Evolutionary conservation across 2,113 vertebrate genomes (phyloP).

Genomic region (Varanus salvator): DNA sequence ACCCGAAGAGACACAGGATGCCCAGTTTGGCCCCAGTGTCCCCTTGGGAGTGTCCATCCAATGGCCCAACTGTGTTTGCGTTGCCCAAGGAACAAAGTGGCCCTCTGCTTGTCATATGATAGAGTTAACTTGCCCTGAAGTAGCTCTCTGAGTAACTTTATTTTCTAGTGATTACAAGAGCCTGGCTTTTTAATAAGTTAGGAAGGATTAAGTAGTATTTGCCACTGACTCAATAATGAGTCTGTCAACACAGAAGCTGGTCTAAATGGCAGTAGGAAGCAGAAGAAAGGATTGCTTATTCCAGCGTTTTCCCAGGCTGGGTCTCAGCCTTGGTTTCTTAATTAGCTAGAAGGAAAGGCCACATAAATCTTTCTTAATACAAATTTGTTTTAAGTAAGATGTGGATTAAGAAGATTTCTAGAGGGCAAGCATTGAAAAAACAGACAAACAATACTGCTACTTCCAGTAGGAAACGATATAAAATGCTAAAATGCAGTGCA

Average conservation of each 20-base stretch:
- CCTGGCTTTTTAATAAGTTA: conserved; percentile 20
- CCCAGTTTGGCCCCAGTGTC: not conserved
- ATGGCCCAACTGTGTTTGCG: not conserved
- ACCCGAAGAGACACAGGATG: not conserved
- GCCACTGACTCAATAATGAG: conserved; percentile 2
- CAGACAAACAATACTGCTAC: not conserved
- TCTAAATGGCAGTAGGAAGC: not conserved
- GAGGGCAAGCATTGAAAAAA: not conserved
- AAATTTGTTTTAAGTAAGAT: conserved; percentile 25
- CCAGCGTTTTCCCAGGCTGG: not conserved
- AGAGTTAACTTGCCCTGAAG: not conserved
- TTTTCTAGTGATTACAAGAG: conserved; percentile 28
- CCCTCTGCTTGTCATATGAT: not conserved
- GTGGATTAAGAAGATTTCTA: not conserved
- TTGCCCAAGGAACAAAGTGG: not conserved
- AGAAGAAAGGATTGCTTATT: conserved; percentile 8
- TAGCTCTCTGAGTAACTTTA: conserved; percentile 10
- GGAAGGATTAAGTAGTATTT: conserved; percentile 27
- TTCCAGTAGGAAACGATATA: not conserved
- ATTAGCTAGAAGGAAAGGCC: not conserved
- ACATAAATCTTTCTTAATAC: conserved; percentile 12
- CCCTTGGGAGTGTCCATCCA: not conserved
- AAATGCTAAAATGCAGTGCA: not conserved
- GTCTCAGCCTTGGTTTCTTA: conserved; percentile 16
- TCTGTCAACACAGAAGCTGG: conserved; percentile 12